Percentiles rank a stretch among this genome's conserved stretches.
These are phyloP conservation scores for Heliconius sara DNA, from an alignment of 2,888 invertebrate genomes.

Conservation along the genomic window DNA sequence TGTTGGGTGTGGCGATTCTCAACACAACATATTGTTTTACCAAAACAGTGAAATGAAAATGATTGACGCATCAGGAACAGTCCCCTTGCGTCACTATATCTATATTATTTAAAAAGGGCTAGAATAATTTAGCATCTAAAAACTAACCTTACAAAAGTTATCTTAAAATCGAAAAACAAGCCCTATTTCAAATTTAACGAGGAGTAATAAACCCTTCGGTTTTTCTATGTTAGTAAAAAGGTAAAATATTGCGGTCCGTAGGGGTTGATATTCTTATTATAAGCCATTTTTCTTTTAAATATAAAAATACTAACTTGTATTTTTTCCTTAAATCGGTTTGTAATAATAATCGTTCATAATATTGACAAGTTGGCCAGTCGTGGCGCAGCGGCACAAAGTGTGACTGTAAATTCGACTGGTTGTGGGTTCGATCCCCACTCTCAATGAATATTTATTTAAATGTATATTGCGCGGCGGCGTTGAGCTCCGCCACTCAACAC, in stretches of 20 bases:
- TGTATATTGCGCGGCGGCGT: too few species aligned
- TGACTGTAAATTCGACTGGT: too few species aligned
- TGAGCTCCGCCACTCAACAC: too few species aligned
- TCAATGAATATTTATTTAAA: too few species aligned
- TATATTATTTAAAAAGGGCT: neutral
- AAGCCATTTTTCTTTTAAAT: constrained; percentile 34
- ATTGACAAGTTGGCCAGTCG: too few species aligned
- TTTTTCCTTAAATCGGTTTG: neutral
- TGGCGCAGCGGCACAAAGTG: too few species aligned
- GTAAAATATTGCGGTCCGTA: constrained; percentile 44
- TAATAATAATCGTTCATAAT: too few species aligned
- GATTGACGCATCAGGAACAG: too few species aligned
- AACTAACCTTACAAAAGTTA: neutral
- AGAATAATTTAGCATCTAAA: neutral
- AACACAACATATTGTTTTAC: too few species aligned
- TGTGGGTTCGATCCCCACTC: too few species aligned
- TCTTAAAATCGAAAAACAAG: constrained; percentile 26
- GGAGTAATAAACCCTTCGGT: constrained; percentile 39
- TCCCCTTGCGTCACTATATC: neutral
- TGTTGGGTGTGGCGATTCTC: neutral
- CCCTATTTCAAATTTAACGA: constrained; percentile 38
- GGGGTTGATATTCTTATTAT: constrained; percentile 40
- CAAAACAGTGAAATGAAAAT: too few species aligned
- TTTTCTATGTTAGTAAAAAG: constrained; percentile 40
- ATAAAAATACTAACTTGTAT: neutral